Conservation (phyloP, 1,140 invertebrate genomes). For the Lanistes nyassanus region DNA sequence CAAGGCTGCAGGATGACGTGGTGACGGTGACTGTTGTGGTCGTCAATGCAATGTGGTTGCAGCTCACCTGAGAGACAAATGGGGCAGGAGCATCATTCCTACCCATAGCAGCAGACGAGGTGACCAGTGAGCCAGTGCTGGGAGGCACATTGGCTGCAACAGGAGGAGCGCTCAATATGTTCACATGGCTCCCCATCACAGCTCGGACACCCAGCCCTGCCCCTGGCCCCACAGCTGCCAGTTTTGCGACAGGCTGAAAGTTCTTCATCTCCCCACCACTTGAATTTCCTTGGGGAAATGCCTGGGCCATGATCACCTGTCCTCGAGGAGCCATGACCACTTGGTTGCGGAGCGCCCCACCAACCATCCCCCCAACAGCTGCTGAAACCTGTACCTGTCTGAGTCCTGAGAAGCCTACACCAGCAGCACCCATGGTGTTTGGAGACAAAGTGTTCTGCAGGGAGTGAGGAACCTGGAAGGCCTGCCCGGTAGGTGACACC, state of each 20-base stretch:
- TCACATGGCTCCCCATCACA: background rate
- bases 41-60: constrained; percentile 16
- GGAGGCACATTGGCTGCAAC: background rate
- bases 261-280: background rate
- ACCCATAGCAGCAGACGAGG: background rate
- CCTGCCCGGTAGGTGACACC: constrained; percentile 15
- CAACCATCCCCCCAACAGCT: background rate
- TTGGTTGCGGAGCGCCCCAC: constrained; percentile 9
- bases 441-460: constrained; percentile 19
- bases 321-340: constrained; percentile 22
- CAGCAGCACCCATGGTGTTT: constrained; percentile 2
- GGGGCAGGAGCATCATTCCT: background rate
- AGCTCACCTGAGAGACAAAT: background rate
- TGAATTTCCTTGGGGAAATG: background rate
- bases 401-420: constrained; percentile 4
- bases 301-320: constrained; percentile 25
- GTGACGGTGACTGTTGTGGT: constrained; percentile 33
- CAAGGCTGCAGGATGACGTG: constrained; percentile 13
- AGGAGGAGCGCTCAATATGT: background rate
- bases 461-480: constrained; percentile 7
- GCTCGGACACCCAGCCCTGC: background rate
- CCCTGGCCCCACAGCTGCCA: background rate
- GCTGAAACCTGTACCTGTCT: constrained; percentile 10
- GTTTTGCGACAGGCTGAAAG: background rate
- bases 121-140: background rate